Evolutionary conservation across 2,888 invertebrate genomes (phyloP).

Genomic region (Dendrolimus houi): DNA sequence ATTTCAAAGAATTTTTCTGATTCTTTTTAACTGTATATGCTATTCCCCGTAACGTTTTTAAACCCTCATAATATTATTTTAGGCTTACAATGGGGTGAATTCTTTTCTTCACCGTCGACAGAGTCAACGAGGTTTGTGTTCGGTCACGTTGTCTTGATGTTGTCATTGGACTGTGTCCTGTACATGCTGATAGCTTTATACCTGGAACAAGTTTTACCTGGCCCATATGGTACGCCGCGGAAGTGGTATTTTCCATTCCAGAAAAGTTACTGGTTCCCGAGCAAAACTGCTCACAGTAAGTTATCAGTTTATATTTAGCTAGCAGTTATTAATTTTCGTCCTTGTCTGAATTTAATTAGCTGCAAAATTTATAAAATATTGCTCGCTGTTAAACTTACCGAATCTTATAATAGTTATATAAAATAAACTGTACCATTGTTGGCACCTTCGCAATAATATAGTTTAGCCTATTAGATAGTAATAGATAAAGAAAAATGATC

Average conservation of each 20-base stretch:
- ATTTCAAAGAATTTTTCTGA: no score
- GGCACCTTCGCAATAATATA: no score
- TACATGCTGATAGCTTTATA: conserved; percentile 89
- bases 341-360: no score
- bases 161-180: conserved; percentile 81
- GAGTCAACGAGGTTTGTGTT: conserved; percentile 81
- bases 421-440: no score
- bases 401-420: no score
- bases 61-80: conserved; percentile 4
- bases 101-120: conserved; percentile 77
- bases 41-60: no score
- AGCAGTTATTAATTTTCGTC: no score
- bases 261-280: conserved; percentile 70
- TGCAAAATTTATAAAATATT: no score
- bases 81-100: conserved; percentile 80
- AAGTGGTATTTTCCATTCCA: conserved; percentile 89
- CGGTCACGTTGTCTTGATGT: conserved; percentile 82
- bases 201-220: conserved; percentile 90
- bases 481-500: no score
- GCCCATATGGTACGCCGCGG: conserved; percentile 88
- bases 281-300: conserved; percentile 17
- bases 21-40: no score
- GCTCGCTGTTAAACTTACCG: no score
- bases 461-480: no score
- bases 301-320: conserved; percentile 1